These are phyloP conservation scores for Pyrocephalus nanus DNA, from an alignment of 2,797 vertebrate genomes.

Conservation along the genomic window DNA sequence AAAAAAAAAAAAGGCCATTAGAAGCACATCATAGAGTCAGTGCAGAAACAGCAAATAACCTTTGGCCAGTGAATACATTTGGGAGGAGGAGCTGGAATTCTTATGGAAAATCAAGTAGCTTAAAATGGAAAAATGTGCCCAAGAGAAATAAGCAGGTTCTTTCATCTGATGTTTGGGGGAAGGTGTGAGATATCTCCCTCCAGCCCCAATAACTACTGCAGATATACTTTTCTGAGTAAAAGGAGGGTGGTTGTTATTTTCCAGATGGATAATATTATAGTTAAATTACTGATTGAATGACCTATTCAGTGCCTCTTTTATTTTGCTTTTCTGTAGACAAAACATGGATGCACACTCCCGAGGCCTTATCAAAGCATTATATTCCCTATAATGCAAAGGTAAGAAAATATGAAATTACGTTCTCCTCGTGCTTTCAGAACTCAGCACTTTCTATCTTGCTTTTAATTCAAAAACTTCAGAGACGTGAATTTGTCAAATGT, in stretches of 20 bases:
- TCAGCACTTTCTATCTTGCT: fast-evolving
- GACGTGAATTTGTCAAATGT: background rate
- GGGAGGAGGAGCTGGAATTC: background rate
- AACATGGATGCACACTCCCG: conserved; percentile 98
- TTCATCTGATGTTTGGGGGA: background rate
- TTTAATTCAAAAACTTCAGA: background rate
- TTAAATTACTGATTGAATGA: background rate
- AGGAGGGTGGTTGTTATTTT: background rate
- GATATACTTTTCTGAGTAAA: background rate
- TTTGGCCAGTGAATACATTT: background rate
- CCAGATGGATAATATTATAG: background rate
- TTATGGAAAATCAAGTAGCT: background rate
- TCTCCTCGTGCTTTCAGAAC: background rate
- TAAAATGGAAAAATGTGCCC: background rate
- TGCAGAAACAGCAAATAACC: background rate
- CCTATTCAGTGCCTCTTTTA: conserved; percentile 36
- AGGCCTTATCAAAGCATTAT: conserved; percentile 96
- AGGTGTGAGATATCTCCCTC: background rate
- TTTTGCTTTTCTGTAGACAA: conserved; percentile 88
- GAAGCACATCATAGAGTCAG: fast-evolving
- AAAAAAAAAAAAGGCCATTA: background rate
- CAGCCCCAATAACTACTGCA: background rate
- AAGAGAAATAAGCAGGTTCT: background rate
- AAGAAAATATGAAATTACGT: conserved; percentile 55
- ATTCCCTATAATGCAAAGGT: conserved; percentile 98